A percentile compares a stretch with the other conserved stretches of the same genome.
Conservation (phyloP, 2,888 invertebrate genomes). For the Tinea pellionella region DNA sequence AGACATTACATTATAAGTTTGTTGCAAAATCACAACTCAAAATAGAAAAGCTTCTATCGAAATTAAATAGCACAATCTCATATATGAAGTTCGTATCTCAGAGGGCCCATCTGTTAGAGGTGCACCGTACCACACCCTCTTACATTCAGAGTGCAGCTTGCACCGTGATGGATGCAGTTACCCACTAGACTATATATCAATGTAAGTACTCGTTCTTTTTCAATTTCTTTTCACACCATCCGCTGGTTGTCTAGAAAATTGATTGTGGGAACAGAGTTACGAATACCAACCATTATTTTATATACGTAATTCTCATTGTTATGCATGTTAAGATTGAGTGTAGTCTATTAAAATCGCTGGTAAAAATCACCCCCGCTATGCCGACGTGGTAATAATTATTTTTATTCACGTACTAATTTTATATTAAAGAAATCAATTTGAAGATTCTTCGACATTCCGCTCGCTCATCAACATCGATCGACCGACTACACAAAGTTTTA, state of each 20-base stretch:
- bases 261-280: not conserved
- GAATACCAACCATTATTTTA: not conserved
- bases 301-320: no score
- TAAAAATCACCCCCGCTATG: no score
- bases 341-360: no score
- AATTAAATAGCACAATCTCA: constrained; percentile 2
- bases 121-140: not conserved
- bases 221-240: not conserved
- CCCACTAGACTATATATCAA: constrained; percentile 6
- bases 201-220: constrained; percentile 8
- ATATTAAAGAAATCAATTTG: no score
- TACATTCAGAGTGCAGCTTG: not conserved
- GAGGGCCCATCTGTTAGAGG: constrained; percentile 4
- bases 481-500: not conserved
- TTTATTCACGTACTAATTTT: no score
- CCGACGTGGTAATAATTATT: no score
- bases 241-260: constrained; percentile 3
- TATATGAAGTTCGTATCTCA: not conserved
- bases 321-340: no score
- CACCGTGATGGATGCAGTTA: constrained; percentile 3
- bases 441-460: not conserved
- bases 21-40: not conserved
- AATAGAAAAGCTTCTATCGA: not conserved
- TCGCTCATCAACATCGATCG: not conserved
- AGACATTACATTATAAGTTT: no score